These are phyloP conservation scores for Pseudoips prasinana DNA, from an alignment of 2,888 invertebrate species.

Conservation along the genomic window DNA sequence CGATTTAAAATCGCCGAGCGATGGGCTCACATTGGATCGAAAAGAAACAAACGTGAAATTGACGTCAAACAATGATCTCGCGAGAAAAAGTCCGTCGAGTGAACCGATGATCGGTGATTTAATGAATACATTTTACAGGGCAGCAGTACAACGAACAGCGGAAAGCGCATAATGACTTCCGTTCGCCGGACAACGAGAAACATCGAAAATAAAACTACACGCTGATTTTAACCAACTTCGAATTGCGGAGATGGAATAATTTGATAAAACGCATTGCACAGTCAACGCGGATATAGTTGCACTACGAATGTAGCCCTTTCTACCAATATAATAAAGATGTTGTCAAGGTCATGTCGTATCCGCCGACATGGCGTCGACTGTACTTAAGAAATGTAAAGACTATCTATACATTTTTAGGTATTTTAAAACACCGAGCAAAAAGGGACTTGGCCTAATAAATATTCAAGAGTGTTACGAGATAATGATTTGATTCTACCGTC, in stretches of 20 bases:
- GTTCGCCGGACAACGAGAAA: constrained; percentile 63
- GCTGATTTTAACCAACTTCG: constrained; percentile 32
- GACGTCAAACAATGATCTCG: constrained; percentile 42
- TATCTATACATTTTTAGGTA: no score
- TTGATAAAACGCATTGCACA: constrained; percentile 16
- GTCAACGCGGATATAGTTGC: no score
- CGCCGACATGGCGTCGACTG: no score
- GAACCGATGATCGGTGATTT: constrained; percentile 63
- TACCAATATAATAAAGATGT: no score
- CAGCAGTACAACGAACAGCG: constrained; percentile 62
- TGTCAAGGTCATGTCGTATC: no score
- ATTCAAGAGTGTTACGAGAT: no score
- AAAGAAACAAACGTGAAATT: constrained; percentile 37
- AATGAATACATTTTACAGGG: constrained; percentile 76
- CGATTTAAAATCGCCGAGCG: constrained; percentile 30
- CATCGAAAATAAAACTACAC: constrained; percentile 63
- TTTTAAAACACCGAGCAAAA: no score
- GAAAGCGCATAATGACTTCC: constrained; percentile 80
- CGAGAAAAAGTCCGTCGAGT: constrained; percentile 44
- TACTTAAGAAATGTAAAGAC: no score
- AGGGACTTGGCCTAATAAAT: no score
- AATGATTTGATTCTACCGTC: no score
- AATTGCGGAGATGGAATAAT: constrained; percentile 32
- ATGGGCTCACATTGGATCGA: constrained; percentile 18
- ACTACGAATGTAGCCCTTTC: no score